Conservation (phyloP, 1,140 invertebrate species). For the Apis laboriosa region DNA sequence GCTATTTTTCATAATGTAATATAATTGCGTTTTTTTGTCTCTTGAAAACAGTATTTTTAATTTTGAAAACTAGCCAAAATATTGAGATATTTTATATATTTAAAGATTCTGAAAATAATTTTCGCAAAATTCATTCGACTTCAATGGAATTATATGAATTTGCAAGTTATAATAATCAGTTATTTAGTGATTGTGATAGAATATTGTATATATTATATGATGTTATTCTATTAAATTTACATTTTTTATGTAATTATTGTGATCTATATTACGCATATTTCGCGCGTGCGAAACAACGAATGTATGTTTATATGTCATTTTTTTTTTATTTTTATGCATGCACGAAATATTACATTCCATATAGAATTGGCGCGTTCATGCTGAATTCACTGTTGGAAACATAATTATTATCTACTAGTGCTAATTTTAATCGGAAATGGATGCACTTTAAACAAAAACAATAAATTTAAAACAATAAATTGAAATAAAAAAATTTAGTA, state of each 20-base stretch:
- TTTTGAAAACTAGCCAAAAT: constrained; percentile 17
- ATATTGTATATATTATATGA: neutral
- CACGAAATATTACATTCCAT: constrained; percentile 8
- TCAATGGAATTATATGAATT: neutral
- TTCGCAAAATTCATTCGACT: neutral
- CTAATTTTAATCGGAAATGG: constrained; percentile 37
- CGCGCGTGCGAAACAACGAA: constrained; percentile 4
- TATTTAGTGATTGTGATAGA: too few relatives aligned
- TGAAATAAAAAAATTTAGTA: too few relatives aligned
- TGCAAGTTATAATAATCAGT: neutral
- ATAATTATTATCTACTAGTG: constrained; percentile 24
- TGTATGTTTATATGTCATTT: constrained; percentile 4
- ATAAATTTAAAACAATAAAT: neutral
- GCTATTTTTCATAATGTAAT: neutral
- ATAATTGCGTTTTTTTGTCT: neutral
- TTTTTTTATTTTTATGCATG: constrained; percentile 3
- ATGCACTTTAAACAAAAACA: constrained; percentile 12
- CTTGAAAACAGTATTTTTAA: neutral
- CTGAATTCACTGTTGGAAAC: neutral
- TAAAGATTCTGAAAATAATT: constrained; percentile 16
- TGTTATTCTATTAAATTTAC: neutral
- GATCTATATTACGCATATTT: neutral
- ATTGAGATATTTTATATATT: neutral
- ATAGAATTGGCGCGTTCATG: constrained; percentile 4
- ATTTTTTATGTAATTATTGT: constrained; percentile 12